Base-by-base conservation (phyloP, 2,113 vertebrate species). In the Cygnus buccinator region DNA sequence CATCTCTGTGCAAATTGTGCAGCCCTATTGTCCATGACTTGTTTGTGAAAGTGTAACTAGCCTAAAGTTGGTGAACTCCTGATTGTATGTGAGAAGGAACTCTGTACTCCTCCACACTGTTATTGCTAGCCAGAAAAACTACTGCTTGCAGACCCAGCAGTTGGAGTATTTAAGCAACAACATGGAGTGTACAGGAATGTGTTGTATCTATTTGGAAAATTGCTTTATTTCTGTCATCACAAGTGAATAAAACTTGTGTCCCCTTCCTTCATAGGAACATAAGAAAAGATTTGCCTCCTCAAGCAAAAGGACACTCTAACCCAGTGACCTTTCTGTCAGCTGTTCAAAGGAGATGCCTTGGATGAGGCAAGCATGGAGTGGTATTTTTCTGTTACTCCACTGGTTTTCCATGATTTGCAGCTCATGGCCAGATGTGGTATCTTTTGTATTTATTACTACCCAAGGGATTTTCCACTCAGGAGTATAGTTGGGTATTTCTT, bases 401-500 rank as follows among this genome's bases (percentile, higher is more conserved):
- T 39, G 67, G 17, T 61, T 52, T 63, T 29, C 37, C 4, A 5
- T 74, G 73, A 77, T 70, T 87, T 87, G 77, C 39, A 82, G 48
- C 71, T 90, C 29, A 39, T 54, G 44, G 35, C 11, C 61, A 67
- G 52, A 50, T 9, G 2, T 19, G 15, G 15, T 77, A 62, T 77
- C 39, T 84, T 48, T n/a, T 83, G 21, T 62, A 26, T 77, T 77
- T 77, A 84, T 90, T 77, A 46, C 28, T 48, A 48, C 46, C 46
- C 22, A 37, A 22, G 28, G 59, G 50, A 62, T 84, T 86, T 93
- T 77, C 23, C 66, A 6, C 59, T 87, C 70, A 28, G 0, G 3
- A 90, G 55, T 92, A 68, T 86, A 76, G 76, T 92, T 37, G 28
- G 31, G 35, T 37, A 66, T 88, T 92, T 95, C 15, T 74, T 84